Evolutionary conservation across 1,140 invertebrate genomes (phyloP), one percentile per base, ranked within the genome.

Genomic region (Drosophila lowei): DNA sequence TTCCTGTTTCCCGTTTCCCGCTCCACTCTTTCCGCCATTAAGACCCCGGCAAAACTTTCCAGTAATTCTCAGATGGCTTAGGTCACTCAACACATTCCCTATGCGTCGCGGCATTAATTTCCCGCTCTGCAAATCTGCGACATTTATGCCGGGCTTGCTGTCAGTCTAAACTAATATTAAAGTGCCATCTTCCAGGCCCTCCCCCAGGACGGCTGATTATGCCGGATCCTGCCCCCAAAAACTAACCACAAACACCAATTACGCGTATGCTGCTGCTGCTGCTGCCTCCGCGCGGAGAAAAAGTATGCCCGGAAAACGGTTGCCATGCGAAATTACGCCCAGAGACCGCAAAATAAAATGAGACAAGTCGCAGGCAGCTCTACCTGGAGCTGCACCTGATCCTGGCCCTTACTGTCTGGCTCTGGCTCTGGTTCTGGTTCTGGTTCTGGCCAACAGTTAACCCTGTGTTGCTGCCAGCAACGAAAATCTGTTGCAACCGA

Each of bases 211-310:
- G 30, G 16, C 34, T 38, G 34, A 63, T 57, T 70, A 13, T 70
- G 66, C 44, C 18, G 34, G 7, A 44, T n/a, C 13, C 34, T 16
- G 13, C 30, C 50, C 66, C 34, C 34, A 38, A 70, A 64, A 72
- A 65, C 72, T 56, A 52, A 60, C 72, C 78, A 48, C 65, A 68
- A 72, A 79, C 77, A 79, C 77, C 77, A 80, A 80, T 80, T 72
- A 80, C 72, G 77, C 77, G 77, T 72, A 21, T 56, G 49, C 66
- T 34, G 41, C 48, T 55, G 28, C 64, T 23, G 43, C 43, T 30
- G 8, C 44, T 34, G 9, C 30, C 30, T 34, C 3, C 30, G 9
- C 30, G 9, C 3, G 34, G 11, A 23, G 15, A 58, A 71, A 63
- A 58, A 50, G 15, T 53, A 25, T 46, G 65, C 46, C 55, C 67